A percentile compares a stretch with the other conserved stretches of the same genome.
Evolutionary conservation across 2,113 vertebrate species (phyloP).

Genomic region (Brachyhypopomus gauderio): DNA sequence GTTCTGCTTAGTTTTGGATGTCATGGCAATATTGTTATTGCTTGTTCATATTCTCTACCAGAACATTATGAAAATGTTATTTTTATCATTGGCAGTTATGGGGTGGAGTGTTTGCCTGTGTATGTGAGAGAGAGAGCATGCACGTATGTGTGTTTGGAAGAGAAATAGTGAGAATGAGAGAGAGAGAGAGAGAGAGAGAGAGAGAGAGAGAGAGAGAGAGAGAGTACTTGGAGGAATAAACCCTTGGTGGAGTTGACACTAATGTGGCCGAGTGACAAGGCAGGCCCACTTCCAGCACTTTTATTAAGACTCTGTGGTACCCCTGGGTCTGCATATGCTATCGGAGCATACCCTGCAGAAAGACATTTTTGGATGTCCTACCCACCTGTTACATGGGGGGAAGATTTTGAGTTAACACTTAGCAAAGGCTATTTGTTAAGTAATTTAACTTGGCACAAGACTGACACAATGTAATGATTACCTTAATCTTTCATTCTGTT

Average conservation of each 20-base stretch:
- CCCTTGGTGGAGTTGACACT: conserved; percentile 17
- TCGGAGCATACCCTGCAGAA: not conserved
- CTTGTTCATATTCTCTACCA: not conserved
- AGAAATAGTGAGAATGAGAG: too few relatives aligned
- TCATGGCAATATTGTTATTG: conserved; percentile 22
- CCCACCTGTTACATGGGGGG: conserved; percentile 6
- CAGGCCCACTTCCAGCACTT: conserved; percentile 20
- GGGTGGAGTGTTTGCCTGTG: not conserved
- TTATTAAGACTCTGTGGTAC: conserved; percentile 29
- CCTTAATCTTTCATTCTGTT: too few relatives aligned
- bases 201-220: too few relatives aligned
- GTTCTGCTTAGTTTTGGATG: conserved; percentile 6
- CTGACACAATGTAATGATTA: not conserved
- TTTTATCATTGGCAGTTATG: conserved; percentile 33
- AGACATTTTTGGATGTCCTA: conserved; percentile 5
- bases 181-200: too few relatives aligned
- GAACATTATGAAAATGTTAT: conserved; percentile 35
- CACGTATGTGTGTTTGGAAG: too few relatives aligned
- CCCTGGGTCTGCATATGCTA: conserved; percentile 21
- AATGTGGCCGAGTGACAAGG: not conserved
- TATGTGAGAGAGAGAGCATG: not conserved
- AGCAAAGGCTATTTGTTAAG: conserved; percentile 10
- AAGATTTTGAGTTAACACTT: conserved; percentile 6
- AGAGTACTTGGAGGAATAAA: not conserved
- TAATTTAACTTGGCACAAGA: conserved; percentile 3